phyloP scores from a whole-genome alignment of 2,888 invertebrate genomes.

The Lasioglossum pauxillum region DNA sequence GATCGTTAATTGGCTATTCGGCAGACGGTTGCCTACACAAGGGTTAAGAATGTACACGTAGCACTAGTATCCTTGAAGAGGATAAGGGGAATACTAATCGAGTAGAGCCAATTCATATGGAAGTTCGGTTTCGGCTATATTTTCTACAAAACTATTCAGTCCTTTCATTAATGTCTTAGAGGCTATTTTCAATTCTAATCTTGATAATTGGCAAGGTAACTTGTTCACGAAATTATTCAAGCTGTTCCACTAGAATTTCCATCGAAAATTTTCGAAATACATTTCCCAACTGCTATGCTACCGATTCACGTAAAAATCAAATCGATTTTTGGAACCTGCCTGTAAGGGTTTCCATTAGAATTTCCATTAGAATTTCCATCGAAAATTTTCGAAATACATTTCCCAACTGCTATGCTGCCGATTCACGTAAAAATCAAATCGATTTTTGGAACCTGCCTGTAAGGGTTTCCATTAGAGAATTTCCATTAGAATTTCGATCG shows the following conservation, averaged over 20 bases:
- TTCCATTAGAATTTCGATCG: not conserved
- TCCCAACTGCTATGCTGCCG: not conserved
- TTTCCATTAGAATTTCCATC: not conserved
- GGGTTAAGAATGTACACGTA: not conserved
- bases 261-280: not conserved
- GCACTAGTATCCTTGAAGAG: not conserved
- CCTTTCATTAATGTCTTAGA: not conserved
- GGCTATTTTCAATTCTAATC: not conserved
- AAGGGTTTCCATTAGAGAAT: too few species aligned
- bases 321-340: not conserved
- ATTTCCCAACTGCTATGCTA: not conserved
- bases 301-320: not conserved
- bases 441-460: not conserved
- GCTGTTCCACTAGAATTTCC: not conserved
- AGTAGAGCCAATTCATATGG: not conserved
- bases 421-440: not conserved
- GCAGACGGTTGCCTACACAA: not conserved
- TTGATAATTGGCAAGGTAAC: not conserved
- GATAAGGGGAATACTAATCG: not conserved
- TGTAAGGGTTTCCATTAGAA: too few species aligned
- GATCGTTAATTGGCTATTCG: conserved; percentile 3
- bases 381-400: not conserved
- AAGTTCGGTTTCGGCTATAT: not conserved
- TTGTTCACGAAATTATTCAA: not conserved
- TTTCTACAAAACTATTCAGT: not conserved